phyloP scores from a whole-genome alignment of 1,140 invertebrate genomes.

The Drosophila yakuba region DNA sequence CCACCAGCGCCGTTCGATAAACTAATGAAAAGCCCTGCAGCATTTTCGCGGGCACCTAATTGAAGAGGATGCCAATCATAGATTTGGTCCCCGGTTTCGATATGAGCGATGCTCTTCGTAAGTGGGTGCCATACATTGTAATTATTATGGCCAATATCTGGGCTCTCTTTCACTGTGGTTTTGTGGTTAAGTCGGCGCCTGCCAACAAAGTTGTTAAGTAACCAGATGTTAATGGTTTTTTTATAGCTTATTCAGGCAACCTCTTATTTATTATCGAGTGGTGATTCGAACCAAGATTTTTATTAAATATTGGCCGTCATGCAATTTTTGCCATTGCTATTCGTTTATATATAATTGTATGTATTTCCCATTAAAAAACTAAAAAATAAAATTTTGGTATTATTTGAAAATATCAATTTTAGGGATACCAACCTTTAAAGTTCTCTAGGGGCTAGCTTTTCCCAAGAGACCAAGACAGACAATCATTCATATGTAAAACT shows the following conservation, averaged over 20 bases:
- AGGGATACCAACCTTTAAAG: no score
- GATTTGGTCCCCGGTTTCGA: constrained; percentile 29
- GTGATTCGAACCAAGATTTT: no score
- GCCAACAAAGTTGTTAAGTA: constrained; percentile 44
- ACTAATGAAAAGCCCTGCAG: constrained; percentile 73
- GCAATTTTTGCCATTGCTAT: no score
- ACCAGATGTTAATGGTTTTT: constrained; percentile 22
- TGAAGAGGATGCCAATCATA: constrained; percentile 59
- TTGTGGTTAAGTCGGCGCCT: constrained; percentile 27
- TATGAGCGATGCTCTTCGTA: constrained; percentile 34
- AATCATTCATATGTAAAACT: constrained; percentile 1
- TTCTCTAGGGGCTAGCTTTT: no score
- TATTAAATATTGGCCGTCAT: no score
- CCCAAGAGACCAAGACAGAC: neutral
- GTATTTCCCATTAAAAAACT: no score
- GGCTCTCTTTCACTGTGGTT: neutral
- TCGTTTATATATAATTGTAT: no score
- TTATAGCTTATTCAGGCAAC: constrained; percentile 19
- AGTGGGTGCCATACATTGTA: constrained; percentile 59
- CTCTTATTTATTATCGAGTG: neutral
- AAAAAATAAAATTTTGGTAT: no score
- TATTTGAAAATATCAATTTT: no score
- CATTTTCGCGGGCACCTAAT: constrained; percentile 61
- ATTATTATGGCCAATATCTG: constrained; percentile 30
- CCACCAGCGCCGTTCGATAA: constrained; percentile 49